Evolutionary conservation across 2,888 invertebrate species (phyloP).

Genomic region (Brenthis hecate): DNA sequence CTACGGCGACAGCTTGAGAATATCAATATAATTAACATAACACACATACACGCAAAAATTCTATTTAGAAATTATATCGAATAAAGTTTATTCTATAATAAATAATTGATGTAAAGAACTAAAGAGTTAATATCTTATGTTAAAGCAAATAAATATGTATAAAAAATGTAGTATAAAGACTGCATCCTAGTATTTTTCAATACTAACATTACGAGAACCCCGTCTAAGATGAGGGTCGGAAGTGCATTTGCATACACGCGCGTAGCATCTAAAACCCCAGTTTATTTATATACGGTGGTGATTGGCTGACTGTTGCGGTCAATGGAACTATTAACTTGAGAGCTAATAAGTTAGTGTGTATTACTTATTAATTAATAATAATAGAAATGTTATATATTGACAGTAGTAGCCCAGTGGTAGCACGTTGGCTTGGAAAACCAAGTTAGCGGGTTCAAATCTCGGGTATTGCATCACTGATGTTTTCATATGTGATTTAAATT

Average conservation of each 20-base stretch:
- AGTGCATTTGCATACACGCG: conserved; percentile 64
- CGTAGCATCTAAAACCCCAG: conserved; percentile 64
- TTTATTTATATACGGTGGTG: conserved; percentile 62
- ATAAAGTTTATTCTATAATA: too few relatives aligned
- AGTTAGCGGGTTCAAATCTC: too few relatives aligned
- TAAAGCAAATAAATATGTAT: background rate
- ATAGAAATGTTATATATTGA: too few relatives aligned
- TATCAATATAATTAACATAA: background rate
- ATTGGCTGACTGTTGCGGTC: conserved; percentile 44
- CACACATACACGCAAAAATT: too few relatives aligned
- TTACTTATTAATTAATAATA: conserved; percentile 12
- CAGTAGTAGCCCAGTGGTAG: too few relatives aligned
- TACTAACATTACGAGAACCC: conserved; percentile 9
- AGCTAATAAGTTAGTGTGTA: conserved; percentile 25
- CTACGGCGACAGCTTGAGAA: background rate
- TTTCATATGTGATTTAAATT: too few relatives aligned
- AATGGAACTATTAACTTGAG: conserved; percentile 28
- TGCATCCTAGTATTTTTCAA: conserved; percentile 4
- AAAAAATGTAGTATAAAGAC: background rate
- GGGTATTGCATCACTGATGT: too few relatives aligned
- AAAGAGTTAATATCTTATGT: background rate
- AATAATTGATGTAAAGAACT: too few relatives aligned
- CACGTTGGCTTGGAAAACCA: too few relatives aligned
- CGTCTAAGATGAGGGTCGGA: conserved; percentile 53
- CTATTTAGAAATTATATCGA: too few relatives aligned